Base-by-base conservation (phyloP, 2,797 vertebrate genomes). In the Myripristis murdjan region DNA sequence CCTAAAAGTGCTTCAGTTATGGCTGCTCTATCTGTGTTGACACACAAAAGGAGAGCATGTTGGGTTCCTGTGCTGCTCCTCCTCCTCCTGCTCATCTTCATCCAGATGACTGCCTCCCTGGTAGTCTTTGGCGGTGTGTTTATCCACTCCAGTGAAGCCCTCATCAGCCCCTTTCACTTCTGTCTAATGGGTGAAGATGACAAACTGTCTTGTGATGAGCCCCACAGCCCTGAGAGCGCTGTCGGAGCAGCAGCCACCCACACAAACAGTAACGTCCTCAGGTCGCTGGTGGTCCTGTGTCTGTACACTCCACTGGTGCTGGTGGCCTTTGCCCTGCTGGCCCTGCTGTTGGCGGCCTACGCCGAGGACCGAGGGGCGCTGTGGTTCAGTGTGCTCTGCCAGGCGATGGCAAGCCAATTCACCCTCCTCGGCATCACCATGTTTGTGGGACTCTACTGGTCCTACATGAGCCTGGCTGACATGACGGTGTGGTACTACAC, bases 271-370 rank as follows among this genome's bases (percentile, higher is more conserved):
- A 23, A 41, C 43, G 6, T 56, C 24, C 6, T 56, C 2, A 0
- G 4, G 4, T 1, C 10, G 1, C 20, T 3, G 0, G 51, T 75
- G 1, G 26, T 1, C 8, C 10, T 87, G 22, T 15, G 48, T 41
- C 51, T 86, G 33, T 84, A 77, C 14, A 5, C 23, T 16, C 70
- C 85, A 2, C 0, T 89, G 53, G 74, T 75, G 54, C 66, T 90
- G 0, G 75, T 87, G 64, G 48, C 52, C 39, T 91, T 91, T 56
- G 77, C 78, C n/a, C 54, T 83, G 35, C 60, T 90, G 54, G 55
- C 71, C n/a, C 3, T 69, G 54, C 15, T 85, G 35, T 66, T 83
- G 0, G 58, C 79, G 16, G 53, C 41, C 16, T 79, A 69, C 8
- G 28, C 28, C 39, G 66, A 61, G 73, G 78, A 90, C 49, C n/a